Conservation (phyloP, 2,797 vertebrate genomes). For the Artibeus lituratus region DNA sequence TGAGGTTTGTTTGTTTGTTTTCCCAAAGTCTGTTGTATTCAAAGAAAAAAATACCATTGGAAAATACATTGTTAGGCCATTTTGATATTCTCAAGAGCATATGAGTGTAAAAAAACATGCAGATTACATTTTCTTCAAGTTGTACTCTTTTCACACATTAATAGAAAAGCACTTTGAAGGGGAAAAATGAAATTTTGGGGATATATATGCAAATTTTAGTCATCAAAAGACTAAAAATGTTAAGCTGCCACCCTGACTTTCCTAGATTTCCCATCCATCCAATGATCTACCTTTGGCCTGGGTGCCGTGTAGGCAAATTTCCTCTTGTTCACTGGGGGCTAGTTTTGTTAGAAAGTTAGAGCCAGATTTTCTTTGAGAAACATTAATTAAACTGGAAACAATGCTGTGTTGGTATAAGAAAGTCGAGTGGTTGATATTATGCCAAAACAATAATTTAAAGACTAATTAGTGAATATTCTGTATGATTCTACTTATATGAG, state of each 20-base stretch:
- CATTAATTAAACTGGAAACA: constrained; percentile 27
- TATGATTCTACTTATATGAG: background rate
- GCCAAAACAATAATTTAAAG: background rate
- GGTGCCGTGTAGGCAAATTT: background rate
- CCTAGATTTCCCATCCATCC: background rate
- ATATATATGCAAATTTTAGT: constrained; percentile 34
- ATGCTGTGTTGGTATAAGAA: background rate
- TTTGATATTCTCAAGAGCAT: constrained; percentile 62
- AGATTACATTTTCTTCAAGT: constrained; percentile 58
- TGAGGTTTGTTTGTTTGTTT: background rate
- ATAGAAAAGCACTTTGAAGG: constrained; percentile 53
- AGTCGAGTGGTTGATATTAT: background rate
- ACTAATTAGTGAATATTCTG: background rate
- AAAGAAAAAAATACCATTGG: background rate
- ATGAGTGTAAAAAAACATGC: constrained; percentile 69
- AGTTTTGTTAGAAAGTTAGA: constrained; percentile 9
- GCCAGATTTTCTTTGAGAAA: background rate
- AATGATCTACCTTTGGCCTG: background rate
- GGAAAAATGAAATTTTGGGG: background rate
- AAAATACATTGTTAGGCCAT: constrained; percentile 25
- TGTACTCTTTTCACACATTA: constrained; percentile 67
- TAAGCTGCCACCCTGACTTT: background rate
- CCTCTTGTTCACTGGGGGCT: background rate
- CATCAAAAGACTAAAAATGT: background rate
- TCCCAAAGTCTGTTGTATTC: background rate